Conservation (phyloP, 53 echinoderm and acorn worm species). For the Actinopyga echinites region DNA sequence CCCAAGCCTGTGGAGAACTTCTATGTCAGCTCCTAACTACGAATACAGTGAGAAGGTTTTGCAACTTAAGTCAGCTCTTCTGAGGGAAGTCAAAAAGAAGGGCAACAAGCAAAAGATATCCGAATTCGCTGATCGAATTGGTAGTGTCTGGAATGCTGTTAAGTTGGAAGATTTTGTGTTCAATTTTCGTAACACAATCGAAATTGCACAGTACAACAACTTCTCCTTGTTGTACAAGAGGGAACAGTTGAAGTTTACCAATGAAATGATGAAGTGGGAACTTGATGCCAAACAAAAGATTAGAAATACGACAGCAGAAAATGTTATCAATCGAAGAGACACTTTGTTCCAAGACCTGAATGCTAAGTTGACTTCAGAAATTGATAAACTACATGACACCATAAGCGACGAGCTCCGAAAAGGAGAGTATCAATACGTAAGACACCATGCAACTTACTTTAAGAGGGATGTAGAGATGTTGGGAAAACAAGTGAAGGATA, state of each 20-base stretch:
- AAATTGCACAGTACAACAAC: background rate
- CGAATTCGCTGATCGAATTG: constrained; percentile 3
- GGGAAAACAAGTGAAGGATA: background rate
- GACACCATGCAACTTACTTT: constrained; percentile 26
- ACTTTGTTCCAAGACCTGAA: background rate
- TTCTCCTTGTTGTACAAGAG: background rate
- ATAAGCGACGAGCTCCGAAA: background rate
- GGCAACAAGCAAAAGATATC: background rate
- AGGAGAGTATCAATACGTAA: background rate
- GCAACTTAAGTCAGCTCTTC: constrained; percentile 24
- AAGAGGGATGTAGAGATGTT: background rate
- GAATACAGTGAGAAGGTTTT: constrained; percentile 36
- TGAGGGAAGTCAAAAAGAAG: background rate
- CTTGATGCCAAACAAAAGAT: constrained; percentile 11
- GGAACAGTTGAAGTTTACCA: background rate
- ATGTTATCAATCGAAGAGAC: background rate
- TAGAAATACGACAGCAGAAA: constrained; percentile 5
- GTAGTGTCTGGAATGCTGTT: constrained; percentile 25
- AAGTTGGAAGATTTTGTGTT: constrained; percentile 41
- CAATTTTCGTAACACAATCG: constrained; percentile 14
- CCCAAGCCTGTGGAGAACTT: constrained; percentile 25
- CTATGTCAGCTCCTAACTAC: constrained; percentile 26
- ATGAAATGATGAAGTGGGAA: constrained; percentile 29
- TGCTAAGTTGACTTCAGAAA: background rate
- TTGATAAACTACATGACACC: background rate